Percentiles rank a stretch among this genome's conserved stretches.
Conservation (phyloP, 1,140 invertebrate genomes). For the Charaxes varanes region DNA sequence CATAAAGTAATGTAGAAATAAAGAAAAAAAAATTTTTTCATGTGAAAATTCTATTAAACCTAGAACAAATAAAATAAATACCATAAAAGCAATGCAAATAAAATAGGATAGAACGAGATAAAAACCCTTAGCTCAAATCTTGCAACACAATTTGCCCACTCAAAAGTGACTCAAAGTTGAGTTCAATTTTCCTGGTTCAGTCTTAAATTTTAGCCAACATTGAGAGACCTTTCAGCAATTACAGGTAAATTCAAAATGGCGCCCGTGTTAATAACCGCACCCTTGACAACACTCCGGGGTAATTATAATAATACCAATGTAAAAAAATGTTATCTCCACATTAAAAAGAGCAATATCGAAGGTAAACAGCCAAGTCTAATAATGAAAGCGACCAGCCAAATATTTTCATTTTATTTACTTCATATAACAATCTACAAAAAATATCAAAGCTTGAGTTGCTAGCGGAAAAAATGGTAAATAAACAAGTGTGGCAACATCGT, state of each 20-base stretch:
- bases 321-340: constrained; percentile 30
- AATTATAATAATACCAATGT: constrained; percentile 16
- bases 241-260: constrained; percentile 18
- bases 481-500: constrained; percentile 26
- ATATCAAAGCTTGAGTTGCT: constrained; percentile 51
- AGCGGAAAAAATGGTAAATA: constrained; percentile 43
- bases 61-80: constrained; percentile 2
- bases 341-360: constrained; percentile 40
- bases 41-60: no score
- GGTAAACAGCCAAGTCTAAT: constrained; percentile 59
- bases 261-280: constrained; percentile 41
- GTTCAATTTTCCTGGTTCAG: no score
- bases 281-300: constrained; percentile 19
- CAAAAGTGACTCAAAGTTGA: no score
- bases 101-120: constrained; percentile 34
- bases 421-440: constrained; percentile 33
- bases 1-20: no score
- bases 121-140: constrained; percentile 33
- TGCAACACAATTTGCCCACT: constrained; percentile 8
- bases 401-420: constrained; percentile 32
- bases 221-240: no score
- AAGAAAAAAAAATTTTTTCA: no score
- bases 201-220: no score
- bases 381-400: constrained; percentile 59
- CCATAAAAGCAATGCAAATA: constrained; percentile 8